Base-by-base conservation (phyloP, 2,797 vertebrate genomes). In the Apogon hyalosoma region DNA sequence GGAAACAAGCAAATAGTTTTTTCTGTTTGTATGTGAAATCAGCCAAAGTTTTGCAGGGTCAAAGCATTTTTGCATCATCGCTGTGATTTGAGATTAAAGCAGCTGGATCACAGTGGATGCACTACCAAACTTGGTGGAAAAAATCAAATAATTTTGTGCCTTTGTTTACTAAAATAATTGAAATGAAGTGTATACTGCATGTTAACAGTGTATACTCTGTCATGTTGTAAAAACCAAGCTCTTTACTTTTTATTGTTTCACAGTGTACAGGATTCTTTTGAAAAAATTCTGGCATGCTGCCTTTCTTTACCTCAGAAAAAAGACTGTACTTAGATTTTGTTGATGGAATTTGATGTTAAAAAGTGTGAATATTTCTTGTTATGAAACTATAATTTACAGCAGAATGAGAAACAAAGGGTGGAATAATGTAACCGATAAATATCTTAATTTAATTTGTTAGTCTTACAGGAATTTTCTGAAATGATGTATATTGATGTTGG, bases 81-180 rank as follows among this genome's bases (percentile, higher is more conserved):
- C 67, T 63, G 63, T 75, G 48, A 79, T 11, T 56, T 10, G 1
- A 48, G 40, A 45, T 43, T 24, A 18, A 63, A 63, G 40, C 52
- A 14, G 52, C 45, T 53, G 51, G 42, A 75, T 77, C 55, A 14
- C 67, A 49, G 45, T 6, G 40, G 36, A 24, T 80, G 81, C 85
- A 55, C 77, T 76, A 82, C 80, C 74, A 83, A 80, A 87, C 56
- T 40, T 56, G 48, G 66, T 59, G 64, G 60, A 71, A 52, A 57
- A 78, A 66, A 42, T n/a, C 14, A 6, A 24, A 77, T 61, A 47
- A 85, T 66, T 86, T 66, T 88, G 91, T 91, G 90, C 92, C 88
- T 92, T 92, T 85, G 60, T 88, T 87, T 73, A 62, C 41, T 18
- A 69, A 21, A 42, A 71, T 58, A 19, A 8, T 65, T 64, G 45